A percentile compares a stretch with the other conserved stretches of the same genome.
Evolutionary conservation across 2,113 vertebrate genomes (phyloP).

Genomic region (Mystacornis crossleyi): DNA sequence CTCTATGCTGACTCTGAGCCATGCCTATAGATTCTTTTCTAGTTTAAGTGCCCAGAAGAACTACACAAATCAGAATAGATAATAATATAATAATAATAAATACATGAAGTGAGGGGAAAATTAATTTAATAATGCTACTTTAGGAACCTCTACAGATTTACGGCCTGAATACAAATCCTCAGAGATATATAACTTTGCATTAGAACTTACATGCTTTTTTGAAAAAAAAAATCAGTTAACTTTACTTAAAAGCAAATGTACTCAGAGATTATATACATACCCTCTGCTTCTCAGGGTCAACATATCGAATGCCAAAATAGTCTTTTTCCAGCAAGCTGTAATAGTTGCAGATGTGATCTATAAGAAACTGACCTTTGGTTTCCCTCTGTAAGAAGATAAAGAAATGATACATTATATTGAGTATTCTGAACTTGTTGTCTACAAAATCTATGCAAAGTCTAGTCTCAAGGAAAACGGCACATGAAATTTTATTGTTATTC

Average conservation of each 20-base stretch:
- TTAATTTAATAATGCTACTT: neutral
- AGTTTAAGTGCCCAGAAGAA: neutral
- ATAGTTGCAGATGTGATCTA: constrained; percentile 97
- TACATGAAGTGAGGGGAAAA: neutral
- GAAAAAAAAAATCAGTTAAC: neutral
- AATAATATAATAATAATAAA: neutral
- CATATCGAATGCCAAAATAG: constrained; percentile 98
- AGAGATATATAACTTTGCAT: neutral
- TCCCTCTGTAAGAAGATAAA: constrained; percentile 86
- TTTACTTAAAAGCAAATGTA: neutral
- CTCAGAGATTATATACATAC: constrained; percentile 74
- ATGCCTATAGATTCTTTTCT: neutral
- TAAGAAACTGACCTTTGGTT: constrained; percentile 95
- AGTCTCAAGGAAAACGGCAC: neutral
- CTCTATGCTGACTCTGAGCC: neutral
- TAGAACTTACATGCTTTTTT: neutral
- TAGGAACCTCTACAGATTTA: neutral
- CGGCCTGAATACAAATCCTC: neutral
- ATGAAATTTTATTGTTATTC: neutral
- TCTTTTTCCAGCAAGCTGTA: constrained; percentile 97
- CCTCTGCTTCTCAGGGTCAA: constrained; percentile 96
- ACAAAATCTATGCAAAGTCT: neutral
- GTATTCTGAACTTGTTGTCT: neutral
- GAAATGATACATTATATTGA: neutral
- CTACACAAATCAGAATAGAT: neutral